Conservation (phyloP, 2,113 vertebrate species). For the Syrrhaptes paradoxus region DNA sequence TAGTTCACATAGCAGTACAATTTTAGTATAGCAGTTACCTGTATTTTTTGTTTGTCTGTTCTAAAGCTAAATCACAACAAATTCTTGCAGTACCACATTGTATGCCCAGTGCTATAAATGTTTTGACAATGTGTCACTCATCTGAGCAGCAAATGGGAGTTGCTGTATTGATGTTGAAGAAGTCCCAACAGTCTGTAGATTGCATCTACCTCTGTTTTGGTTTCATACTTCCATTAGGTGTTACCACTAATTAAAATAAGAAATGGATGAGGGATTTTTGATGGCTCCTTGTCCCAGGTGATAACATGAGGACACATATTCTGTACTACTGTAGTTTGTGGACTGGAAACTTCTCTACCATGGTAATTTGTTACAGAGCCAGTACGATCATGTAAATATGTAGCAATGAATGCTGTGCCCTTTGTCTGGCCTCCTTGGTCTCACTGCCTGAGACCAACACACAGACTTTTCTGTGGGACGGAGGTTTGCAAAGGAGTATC, state of each 20-base stretch:
- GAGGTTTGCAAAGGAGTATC: background rate
- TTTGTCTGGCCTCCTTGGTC: background rate
- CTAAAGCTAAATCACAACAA: background rate
- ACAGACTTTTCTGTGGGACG: background rate
- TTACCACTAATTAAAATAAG: background rate
- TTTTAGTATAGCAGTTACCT: background rate
- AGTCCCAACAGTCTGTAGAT: background rate
- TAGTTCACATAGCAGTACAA: background rate
- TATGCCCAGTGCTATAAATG: background rate
- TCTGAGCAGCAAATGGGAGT: background rate
- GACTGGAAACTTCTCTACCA: background rate
- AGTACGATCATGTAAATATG: background rate
- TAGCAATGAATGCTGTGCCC: background rate
- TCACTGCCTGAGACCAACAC: background rate
- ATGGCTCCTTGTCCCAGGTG: background rate
- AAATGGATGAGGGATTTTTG: background rate
- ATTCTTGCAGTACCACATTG: background rate
- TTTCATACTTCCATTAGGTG: background rate
- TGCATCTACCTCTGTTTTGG: background rate
- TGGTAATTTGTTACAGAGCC: background rate
- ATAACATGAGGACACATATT: background rate
- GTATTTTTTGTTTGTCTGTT: background rate
- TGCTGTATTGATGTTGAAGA: background rate
- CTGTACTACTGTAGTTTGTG: background rate
- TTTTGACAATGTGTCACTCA: constrained; percentile 15